These are phyloP conservation scores for Gavia stellata DNA, from an alignment of 2,113 vertebrate species.

Conservation along the genomic window DNA sequence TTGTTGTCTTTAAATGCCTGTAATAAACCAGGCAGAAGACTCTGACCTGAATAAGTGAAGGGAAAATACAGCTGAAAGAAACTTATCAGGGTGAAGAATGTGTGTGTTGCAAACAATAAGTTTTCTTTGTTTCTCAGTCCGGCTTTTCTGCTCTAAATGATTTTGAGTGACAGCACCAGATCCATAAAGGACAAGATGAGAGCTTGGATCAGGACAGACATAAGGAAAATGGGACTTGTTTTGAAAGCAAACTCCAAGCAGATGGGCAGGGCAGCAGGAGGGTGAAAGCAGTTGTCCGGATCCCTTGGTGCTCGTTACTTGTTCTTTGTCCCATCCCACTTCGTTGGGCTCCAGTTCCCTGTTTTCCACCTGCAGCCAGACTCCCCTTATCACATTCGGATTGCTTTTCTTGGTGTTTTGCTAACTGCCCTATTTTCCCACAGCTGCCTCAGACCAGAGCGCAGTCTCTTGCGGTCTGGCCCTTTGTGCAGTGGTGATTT, in stretches of 20 bases:
- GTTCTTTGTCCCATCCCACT: neutral
- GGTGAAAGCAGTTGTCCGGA: neutral
- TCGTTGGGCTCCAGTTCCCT: neutral
- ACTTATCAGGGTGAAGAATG: neutral
- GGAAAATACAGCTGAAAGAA: neutral
- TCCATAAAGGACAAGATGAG: neutral
- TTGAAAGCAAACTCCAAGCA: slow-evolving; percentile 16
- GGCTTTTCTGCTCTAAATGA: neutral
- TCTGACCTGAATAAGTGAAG: neutral
- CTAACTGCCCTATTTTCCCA: neutral
- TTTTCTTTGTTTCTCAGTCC: neutral
- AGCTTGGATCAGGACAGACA: neutral
- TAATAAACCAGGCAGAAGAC: neutral
- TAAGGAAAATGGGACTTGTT: neutral
- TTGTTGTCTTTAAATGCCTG: neutral
- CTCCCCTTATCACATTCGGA: neutral
- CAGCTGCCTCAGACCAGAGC: neutral
- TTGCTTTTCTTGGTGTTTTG: neutral
- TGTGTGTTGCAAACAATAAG: neutral
- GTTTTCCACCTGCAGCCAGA: slow-evolving; percentile 1
- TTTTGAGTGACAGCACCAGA: neutral
- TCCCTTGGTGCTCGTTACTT: neutral
- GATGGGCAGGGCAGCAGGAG: slow-evolving; percentile 44
- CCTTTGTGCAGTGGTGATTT: accelerated
- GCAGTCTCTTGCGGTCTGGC: neutral